Conservation (phyloP, 2,113 vertebrate genomes). For the Sclerurus mexicanus region DNA sequence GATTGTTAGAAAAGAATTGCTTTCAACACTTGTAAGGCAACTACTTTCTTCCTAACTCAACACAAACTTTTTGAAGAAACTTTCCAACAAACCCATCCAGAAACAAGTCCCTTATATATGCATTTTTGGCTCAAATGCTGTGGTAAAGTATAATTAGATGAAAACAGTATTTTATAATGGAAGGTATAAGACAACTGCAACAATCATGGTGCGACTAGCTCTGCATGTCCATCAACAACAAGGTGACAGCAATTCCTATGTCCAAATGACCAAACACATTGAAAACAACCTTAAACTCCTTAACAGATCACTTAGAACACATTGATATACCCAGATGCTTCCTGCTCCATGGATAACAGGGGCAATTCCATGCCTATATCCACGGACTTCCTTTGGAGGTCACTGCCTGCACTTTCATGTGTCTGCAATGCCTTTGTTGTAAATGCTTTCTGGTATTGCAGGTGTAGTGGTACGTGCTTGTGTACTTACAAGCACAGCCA, state of each 20-base stretch:
- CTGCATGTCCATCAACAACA: not conserved
- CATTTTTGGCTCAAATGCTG: not conserved
- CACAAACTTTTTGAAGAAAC: not conserved
- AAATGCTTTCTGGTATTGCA: not conserved
- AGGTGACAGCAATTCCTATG: not conserved
- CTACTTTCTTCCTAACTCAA: not conserved
- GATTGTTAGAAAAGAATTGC: not conserved
- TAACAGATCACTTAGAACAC: not conserved
- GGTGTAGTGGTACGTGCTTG: not conserved
- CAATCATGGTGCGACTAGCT: not conserved
- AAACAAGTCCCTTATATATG: not conserved
- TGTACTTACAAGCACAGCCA: not conserved
- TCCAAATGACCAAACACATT: not conserved
- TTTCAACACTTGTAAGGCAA: not conserved
- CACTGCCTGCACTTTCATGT: not conserved
- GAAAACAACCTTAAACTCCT: not conserved
- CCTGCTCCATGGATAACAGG: not conserved
- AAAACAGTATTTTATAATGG: not conserved
- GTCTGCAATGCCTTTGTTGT: not conserved
- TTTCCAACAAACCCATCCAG: not conserved
- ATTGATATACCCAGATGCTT: not conserved
- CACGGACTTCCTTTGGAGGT: not conserved
- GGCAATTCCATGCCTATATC: not conserved
- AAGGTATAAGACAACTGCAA: not conserved
- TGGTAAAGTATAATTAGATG: not conserved